These are phyloP conservation scores for Campylorhamphus procurvoides DNA, from an alignment of 2,113 vertebrate genomes.

Conservation along the genomic window DNA sequence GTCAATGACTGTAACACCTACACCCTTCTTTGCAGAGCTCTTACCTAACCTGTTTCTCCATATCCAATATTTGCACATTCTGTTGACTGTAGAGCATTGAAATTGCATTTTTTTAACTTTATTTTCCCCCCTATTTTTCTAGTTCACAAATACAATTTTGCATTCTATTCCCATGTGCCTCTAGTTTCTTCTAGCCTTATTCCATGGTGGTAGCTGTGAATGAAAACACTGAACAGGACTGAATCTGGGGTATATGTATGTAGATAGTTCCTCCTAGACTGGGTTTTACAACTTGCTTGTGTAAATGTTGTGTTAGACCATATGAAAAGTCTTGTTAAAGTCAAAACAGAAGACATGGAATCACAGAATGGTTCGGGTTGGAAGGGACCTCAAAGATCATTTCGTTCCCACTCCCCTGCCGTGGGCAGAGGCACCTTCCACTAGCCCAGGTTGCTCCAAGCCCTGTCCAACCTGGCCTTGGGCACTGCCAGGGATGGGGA, in stretches of 20 bases:
- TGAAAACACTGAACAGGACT: neutral
- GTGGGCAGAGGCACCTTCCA: neutral
- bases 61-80: neutral
- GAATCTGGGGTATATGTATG: neutral
- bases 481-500: neutral
- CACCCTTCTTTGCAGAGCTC: constrained; percentile 21
- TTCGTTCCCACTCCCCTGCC: too few relatives aligned
- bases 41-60: constrained; percentile 49
- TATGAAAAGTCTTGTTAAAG: neutral
- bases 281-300: neutral
- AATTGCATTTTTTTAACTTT: neutral
- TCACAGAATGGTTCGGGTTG: neutral
- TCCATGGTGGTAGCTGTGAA: neutral
- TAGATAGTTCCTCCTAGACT: neutral
- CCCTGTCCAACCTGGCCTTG: neutral
- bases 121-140: neutral
- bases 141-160: neutral
- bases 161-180: neutral
- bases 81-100: neutral
- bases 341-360: neutral
- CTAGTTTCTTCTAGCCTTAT: neutral
- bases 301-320: neutral
- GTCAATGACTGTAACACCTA: constrained; percentile 41
- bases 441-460: neutral
- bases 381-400: fast-evolving